These are phyloP conservation scores for Falco berigora DNA, from an alignment of 2,797 vertebrate genomes.

Conservation along the genomic window DNA sequence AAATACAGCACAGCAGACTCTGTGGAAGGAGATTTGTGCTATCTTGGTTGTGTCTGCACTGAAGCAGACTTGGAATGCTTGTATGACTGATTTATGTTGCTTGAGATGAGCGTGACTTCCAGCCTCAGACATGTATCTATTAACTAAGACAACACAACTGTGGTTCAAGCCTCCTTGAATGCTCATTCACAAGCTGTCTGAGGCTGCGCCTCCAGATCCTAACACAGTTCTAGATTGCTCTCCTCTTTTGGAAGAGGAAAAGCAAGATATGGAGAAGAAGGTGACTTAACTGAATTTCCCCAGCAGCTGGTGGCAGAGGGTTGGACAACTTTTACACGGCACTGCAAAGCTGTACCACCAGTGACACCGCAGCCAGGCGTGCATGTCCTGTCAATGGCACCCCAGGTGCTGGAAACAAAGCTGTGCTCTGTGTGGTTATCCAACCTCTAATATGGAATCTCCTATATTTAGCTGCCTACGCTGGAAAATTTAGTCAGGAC, in stretches of 20 bases:
- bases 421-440: not conserved
- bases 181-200: not conserved
- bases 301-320: not conserved
- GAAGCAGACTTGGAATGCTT: not conserved
- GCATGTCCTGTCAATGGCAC: not conserved
- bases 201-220: not conserved
- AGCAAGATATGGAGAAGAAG: not conserved
- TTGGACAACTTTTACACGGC: not conserved
- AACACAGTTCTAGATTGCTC: rapidly evolving
- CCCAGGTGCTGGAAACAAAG: not conserved
- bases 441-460: not conserved
- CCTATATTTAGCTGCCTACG: constrained; percentile 19
- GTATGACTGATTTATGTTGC: not conserved
- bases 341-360: not conserved
- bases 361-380: not conserved
- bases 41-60: not conserved
- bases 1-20: not conserved
- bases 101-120: not conserved
- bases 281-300: not conserved
- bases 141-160: not conserved
- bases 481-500: not conserved
- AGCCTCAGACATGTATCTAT: rapidly evolving
- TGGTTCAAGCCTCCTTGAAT: not conserved
- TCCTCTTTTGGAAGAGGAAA: not conserved
- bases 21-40: not conserved